phyloP scores from a whole-genome alignment of 2,113 vertebrate genomes.

The Menura novaehollandiae region DNA sequence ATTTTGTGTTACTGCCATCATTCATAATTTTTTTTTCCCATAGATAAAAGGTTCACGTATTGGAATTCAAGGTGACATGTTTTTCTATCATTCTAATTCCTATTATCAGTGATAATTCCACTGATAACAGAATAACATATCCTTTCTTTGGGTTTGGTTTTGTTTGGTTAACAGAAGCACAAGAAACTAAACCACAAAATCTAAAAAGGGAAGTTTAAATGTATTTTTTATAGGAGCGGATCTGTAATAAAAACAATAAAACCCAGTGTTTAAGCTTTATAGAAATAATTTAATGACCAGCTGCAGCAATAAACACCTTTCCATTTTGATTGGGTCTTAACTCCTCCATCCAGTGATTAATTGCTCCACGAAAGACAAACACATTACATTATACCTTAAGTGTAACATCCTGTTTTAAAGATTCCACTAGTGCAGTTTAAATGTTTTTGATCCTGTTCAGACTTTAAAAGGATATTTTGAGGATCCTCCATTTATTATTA shows the following conservation, averaged over 20 bases:
- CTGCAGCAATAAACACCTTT: slow-evolving; percentile 64
- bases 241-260: slow-evolving; percentile 62
- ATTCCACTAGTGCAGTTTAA: slow-evolving; percentile 27
- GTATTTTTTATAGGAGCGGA: slow-evolving; percentile 54
- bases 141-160: neutral
- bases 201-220: slow-evolving; percentile 58
- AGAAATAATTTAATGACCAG: slow-evolving; percentile 66
- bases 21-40: neutral
- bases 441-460: slow-evolving; percentile 35
- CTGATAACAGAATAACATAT: neutral
- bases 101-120: neutral
- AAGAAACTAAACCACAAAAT: slow-evolving; percentile 33
- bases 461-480: slow-evolving; percentile 7
- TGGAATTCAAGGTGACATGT: neutral
- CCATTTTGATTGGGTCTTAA: slow-evolving; percentile 58
- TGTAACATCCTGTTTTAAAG: slow-evolving; percentile 64
- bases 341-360: slow-evolving; percentile 47
- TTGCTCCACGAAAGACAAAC: slow-evolving; percentile 52
- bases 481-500: neutral
- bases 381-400: slow-evolving; percentile 56
- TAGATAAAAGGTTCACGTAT: neutral
- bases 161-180: slow-evolving; percentile 52
- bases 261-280: slow-evolving; percentile 51
- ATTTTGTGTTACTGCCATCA: neutral
- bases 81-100: neutral